Base-by-base conservation (phyloP, 2,113 vertebrate genomes). In the Myrmecobius fasciatus region DNA sequence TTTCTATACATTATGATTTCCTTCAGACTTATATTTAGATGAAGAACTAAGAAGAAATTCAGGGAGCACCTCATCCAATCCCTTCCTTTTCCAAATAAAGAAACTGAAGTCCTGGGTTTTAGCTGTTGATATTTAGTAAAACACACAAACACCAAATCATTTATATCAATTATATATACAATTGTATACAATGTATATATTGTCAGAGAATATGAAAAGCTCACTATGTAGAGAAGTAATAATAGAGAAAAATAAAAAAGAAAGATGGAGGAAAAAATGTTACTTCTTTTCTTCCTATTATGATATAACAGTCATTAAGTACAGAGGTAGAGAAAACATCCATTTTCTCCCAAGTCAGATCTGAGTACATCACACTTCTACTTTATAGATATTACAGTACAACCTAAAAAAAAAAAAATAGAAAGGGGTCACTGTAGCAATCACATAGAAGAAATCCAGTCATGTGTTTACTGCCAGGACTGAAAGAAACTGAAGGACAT, bases 1-100 rank as follows among this genome's bases (percentile, higher is more conserved):
- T 98, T 98, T 95, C 97, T 96, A 96, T 94, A 98, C 97, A 98
- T 93, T 96, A 97, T 96, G 97, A 98, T 98, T 98, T 98, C 97
- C 92, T 97, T 96, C 67, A 97, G 94, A n/a, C 36, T 83, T n/a
- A 8, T 2, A 43, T 43, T 24, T 83, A 83, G 67, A 83, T 83
- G 67, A 83, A 83, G n/a, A 83, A 28, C n/a, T 7, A 83, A 20
- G n/a, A 43, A n/a, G n/a, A 83, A 83, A 43, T 2, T 83, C 6
- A 43, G 67, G 43, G 20, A 43, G 0, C n/a, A 83, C 67, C 67
- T 43, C 22, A 14, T 43, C 6, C 17, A 83, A 8, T 83, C 36
- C 20, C n/a, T n/a, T 83, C 2, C 24, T 22, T 17, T 83, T 24
- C 22, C 67, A 83, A 14, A 67, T 36, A 67, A 67, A 36, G 31